Conservation (phyloP, 2,888 invertebrate species). For the Agrilus cyanescens region DNA sequence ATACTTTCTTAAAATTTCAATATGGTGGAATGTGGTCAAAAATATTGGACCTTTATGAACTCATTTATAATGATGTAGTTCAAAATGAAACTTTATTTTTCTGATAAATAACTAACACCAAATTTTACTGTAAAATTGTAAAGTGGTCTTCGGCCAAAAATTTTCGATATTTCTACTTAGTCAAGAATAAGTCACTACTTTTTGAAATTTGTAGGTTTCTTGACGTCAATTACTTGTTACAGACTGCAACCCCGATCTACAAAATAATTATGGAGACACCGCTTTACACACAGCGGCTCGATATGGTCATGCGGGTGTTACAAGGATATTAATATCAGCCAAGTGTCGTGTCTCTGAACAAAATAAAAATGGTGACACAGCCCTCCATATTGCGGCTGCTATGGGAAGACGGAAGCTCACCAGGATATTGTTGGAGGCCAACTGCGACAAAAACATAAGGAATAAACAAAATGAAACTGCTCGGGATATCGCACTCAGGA, state of each 20-base stretch:
- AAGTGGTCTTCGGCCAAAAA: no score
- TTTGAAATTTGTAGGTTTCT: slow-evolving; percentile 31
- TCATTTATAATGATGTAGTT: no score
- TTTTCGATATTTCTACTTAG: no score
- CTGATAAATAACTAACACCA: no score
- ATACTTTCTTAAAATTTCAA: no score
- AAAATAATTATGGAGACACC: slow-evolving; percentile 93
- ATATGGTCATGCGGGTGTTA: slow-evolving; percentile 93
- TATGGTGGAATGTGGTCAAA: no score
- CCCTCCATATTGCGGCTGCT: slow-evolving; percentile 86
- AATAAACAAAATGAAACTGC: slow-evolving; percentile 88
- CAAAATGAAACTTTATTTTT: no score
- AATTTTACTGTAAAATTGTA: no score
- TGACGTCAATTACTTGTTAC: slow-evolving; percentile 78
- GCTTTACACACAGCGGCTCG: slow-evolving; percentile 88
- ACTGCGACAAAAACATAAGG: slow-evolving; percentile 55
- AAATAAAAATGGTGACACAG: slow-evolving; percentile 93
- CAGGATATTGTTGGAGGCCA: slow-evolving; percentile 77
- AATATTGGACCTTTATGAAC: no score
- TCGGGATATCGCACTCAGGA: slow-evolving; percentile 77
- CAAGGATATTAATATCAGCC: slow-evolving; percentile 85
- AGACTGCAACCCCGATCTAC: slow-evolving; percentile 76
- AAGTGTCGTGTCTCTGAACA: slow-evolving; percentile 72
- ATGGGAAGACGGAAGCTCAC: slow-evolving; percentile 88
- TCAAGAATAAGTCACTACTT: no score